These are phyloP conservation scores for Poeciliopsis retropinna DNA, from an alignment of 2,113 vertebrate species.

Conservation along the genomic window DNA sequence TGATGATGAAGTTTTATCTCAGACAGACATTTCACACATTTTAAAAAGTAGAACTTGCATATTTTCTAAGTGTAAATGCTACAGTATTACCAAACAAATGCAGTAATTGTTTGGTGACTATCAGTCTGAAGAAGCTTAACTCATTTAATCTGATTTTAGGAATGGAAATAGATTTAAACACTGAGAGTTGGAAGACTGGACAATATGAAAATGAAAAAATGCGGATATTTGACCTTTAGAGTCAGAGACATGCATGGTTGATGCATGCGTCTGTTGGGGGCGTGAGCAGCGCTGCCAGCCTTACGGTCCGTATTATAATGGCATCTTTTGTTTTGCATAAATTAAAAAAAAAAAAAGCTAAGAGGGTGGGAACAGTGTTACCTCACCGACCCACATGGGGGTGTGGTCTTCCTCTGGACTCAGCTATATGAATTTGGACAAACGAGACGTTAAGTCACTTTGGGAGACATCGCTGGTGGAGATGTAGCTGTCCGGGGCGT, in stretches of 20 bases:
- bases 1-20: too few relatives aligned
- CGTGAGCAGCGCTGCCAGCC: conserved; percentile 59
- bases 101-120: too few relatives aligned
- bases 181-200: background rate
- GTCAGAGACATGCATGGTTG: conserved; percentile 30
- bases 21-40: too few relatives aligned
- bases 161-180: background rate
- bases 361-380: conserved; percentile 75
- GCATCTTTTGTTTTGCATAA: conserved; percentile 73
- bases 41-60: too few relatives aligned
- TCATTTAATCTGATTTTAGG: too few relatives aligned
- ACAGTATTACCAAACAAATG: too few relatives aligned
- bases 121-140: too few relatives aligned
- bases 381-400: conserved; percentile 75
- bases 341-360: conserved; percentile 50
- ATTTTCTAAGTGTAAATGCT: too few relatives aligned
- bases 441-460: conserved; percentile 68
- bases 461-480: conserved; percentile 52
- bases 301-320: conserved; percentile 62
- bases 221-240: background rate
- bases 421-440: conserved; percentile 76
- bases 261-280: conserved; percentile 63
- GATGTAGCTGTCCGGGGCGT: conserved; percentile 50
- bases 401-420: conserved; percentile 61
- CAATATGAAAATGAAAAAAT: background rate